These are phyloP conservation scores for Neomorphus geoffroyi DNA, from an alignment of 2,797 vertebrate species.

Conservation along the genomic window DNA sequence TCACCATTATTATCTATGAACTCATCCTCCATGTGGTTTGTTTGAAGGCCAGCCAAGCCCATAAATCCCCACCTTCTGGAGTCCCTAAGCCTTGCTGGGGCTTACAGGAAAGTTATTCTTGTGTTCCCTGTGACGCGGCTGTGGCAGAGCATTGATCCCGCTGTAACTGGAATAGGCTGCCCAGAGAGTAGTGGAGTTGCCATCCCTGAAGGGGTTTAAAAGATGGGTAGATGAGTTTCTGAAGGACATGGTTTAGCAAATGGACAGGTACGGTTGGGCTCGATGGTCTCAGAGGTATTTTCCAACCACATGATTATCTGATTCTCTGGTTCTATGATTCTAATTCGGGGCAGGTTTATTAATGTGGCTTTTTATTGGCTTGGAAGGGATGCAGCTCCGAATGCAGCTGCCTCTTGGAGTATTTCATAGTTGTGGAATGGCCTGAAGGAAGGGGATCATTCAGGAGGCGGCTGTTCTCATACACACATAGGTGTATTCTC, in stretches of 20 bases:
- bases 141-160: background rate
- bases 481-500: no score
- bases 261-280: no score
- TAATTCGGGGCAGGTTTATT: slow-evolving; percentile 22
- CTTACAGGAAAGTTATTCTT: slow-evolving; percentile 57
- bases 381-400: background rate
- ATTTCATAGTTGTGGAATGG: background rate
- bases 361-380: slow-evolving; percentile 36
- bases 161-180: no score
- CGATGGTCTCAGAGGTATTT: no score
- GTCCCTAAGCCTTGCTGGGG: slow-evolving; percentile 53
- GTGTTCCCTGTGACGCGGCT: slow-evolving; percentile 5
- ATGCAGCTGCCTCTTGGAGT: background rate
- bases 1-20: slow-evolving; percentile 52
- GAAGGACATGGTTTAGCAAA: no score
- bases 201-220: no score
- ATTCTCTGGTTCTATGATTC: no score
- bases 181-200: no score
- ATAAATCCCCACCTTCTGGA: slow-evolving; percentile 61
- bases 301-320: no score
- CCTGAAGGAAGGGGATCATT: background rate
- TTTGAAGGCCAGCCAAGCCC: slow-evolving; percentile 48
- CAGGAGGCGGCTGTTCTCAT: background rate
- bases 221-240: no score
- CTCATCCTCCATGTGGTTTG: slow-evolving; percentile 59